Evolutionary conservation across 2,888 invertebrate genomes (phyloP).

Genomic region (Latrodectus hesperus): DNA sequence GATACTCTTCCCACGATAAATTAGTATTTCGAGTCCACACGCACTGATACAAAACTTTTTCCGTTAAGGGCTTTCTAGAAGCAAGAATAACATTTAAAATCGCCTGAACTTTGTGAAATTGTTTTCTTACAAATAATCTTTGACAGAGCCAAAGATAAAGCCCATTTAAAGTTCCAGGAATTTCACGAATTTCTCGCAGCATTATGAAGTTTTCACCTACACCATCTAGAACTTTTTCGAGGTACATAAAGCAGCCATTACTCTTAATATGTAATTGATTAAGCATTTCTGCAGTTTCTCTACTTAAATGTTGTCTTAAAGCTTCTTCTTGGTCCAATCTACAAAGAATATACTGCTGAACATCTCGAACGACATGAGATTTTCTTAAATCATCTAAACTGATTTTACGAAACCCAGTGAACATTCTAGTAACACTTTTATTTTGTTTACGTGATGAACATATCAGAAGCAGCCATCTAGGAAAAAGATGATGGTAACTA

Average conservation of each 20-base stretch:
- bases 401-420: constrained; percentile 87
- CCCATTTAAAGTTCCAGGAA: constrained; percentile 95
- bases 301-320: constrained; percentile 89
- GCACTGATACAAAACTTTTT: constrained; percentile 86
- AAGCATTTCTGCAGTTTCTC: constrained; percentile 93
- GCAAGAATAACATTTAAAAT: constrained; percentile 78
- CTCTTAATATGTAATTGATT: constrained; percentile 97
- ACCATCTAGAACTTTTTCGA: constrained; percentile 85
- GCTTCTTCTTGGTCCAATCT: constrained; percentile 91
- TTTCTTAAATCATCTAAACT: constrained; percentile 91
- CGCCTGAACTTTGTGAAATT: constrained; percentile 64
- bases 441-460: constrained; percentile 90
- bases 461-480: constrained; percentile 92
- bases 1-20: constrained; percentile 87
- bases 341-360: constrained; percentile 92
- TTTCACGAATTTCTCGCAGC: constrained; percentile 90
- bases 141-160: constrained; percentile 96
- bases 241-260: constrained; percentile 80
- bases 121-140: constrained; percentile 88
- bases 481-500: constrained; percentile 91
- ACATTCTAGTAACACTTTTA: constrained; percentile 84
- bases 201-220: constrained; percentile 95
- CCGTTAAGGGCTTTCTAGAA: constrained; percentile 88
- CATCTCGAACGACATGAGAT: constrained; percentile 89
- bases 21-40: constrained; percentile 86